A percentile compares a stretch with the other conserved stretches of the same genome.
These are phyloP conservation scores for Scaptomyza graminum DNA, from an alignment of 1,140 invertebrate genomes.

Conservation along the genomic window DNA sequence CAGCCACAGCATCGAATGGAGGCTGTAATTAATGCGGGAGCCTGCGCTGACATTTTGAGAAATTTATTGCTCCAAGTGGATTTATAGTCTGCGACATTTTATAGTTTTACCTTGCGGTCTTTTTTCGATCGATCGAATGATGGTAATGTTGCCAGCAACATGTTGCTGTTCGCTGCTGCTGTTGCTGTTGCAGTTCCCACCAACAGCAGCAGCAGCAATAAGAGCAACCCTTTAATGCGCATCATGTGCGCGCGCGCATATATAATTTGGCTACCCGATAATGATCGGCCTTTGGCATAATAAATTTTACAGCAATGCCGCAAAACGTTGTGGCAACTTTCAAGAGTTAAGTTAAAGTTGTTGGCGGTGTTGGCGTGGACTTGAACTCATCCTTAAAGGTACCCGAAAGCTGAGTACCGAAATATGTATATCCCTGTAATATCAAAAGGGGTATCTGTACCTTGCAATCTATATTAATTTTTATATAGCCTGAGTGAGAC, in stretches of 20 bases:
- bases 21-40: conserved; percentile 83
- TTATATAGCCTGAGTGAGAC: conserved; percentile 58
- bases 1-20: conserved; percentile 49
- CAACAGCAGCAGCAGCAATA: conserved; percentile 22
- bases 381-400: conserved; percentile 33
- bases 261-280: conserved; percentile 83
- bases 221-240: conserved; percentile 68
- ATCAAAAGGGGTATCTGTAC: conserved; percentile 55
- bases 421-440: conserved; percentile 17
- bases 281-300: conserved; percentile 83
- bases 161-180: conserved; percentile 31
- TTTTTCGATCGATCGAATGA: conserved; percentile 38
- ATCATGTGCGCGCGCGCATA: conserved; percentile 82
- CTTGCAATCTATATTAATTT: conserved; percentile 83
- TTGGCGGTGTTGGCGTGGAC: conserved; percentile 32
- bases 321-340: conserved; percentile 66
- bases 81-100: conserved; percentile 83
- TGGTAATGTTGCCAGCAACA: conserved; percentile 44
- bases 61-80: conserved; percentile 81
- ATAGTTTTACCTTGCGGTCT: conserved; percentile 72
- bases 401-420: conserved; percentile 2
- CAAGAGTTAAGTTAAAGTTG: conserved; percentile 37
- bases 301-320: conserved; percentile 73
- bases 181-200: conserved; percentile 17
- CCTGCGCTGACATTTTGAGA: conserved; percentile 81